Evolutionary conservation across 2,113 vertebrate genomes (phyloP).

Genomic region (Tyrannus savana): DNA sequence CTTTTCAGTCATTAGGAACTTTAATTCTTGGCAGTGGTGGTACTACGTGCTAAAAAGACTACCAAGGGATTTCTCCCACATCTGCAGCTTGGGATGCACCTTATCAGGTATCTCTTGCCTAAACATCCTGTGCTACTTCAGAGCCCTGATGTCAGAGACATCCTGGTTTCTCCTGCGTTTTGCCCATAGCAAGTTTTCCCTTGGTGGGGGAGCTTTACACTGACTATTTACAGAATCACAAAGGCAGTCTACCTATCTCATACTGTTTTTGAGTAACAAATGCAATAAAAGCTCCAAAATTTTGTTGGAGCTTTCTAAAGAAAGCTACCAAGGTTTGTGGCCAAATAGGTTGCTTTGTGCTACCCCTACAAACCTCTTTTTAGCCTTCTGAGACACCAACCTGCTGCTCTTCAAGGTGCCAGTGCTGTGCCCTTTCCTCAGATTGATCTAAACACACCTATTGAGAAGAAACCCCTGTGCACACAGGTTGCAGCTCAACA

Average conservation of each 20-base stretch:
- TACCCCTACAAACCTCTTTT: neutral
- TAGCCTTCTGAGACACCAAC: neutral
- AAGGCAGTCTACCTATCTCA: neutral
- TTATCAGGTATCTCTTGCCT: neutral
- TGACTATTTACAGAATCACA: neutral
- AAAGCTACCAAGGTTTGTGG: neutral
- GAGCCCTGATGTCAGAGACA: neutral
- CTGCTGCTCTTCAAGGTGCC: neutral
- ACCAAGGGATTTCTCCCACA: neutral
- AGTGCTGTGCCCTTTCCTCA: neutral
- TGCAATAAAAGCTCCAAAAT: neutral
- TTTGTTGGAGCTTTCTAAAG: neutral
- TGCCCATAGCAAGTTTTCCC: neutral
- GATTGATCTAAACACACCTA: neutral
- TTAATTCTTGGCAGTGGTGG: slow-evolving; percentile 1
- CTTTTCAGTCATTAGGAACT: neutral
- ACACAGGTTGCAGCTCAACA: neutral
- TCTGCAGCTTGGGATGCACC: neutral
- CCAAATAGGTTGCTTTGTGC: neutral
- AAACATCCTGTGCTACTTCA: neutral
- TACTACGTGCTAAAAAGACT: neutral
- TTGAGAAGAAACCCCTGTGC: neutral
- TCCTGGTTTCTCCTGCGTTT: neutral
- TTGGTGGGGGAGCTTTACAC: neutral
- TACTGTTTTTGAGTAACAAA: neutral